Base-by-base conservation (phyloP, 2,888 invertebrate species). In the Bellardia pandia region DNA sequence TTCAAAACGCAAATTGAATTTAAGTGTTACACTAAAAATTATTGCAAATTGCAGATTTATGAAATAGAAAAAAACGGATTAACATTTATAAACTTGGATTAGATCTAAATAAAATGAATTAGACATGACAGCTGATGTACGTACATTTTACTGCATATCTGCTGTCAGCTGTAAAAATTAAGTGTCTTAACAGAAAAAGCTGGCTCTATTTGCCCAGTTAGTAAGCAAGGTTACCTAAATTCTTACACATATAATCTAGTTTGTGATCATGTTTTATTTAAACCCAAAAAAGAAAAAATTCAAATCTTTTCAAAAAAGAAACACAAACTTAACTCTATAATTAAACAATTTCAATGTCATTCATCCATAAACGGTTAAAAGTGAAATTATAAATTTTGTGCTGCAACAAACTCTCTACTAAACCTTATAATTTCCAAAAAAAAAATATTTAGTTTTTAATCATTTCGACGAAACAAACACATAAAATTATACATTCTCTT, bases 1-100 rank as follows among this genome's bases (percentile, higher is more conserved):
- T 75, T 60, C 9, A 58, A 69, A 40, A 3, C 68, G 23, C 60
- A 53, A 76, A 75, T 69, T 82, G 66, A n/a, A 60, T 58, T 82
- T 69, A 60, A 42, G 45, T 75, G 60, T 30, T 58, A 45, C n/a
- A 40, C 16, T 56, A 45, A 11, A 58, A 56, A 45, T 30, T 53
- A 66, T n/a, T 7, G 33, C 14, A 68, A 66, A 0, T 6, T 42
- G 14, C 6, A 51, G 48, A 51, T 48, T 56, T 69, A 60, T 51
- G 60, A 51, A 62, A 14, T n/a, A 53, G 51, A 11, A n/a, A 23
- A 58, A 45, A 66, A 42, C 68, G 7, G 8, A 53, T 30, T n/a
- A 77, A 51, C 4, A 56, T 3, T 11, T 42, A 5, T 11, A 66
- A 42, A 58, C 2, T 30, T 11, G 30, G 16, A 51, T 23, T 30